phyloP scores from a whole-genome alignment of 2,797 vertebrate species.

The Craterocephalus amniculus region DNA sequence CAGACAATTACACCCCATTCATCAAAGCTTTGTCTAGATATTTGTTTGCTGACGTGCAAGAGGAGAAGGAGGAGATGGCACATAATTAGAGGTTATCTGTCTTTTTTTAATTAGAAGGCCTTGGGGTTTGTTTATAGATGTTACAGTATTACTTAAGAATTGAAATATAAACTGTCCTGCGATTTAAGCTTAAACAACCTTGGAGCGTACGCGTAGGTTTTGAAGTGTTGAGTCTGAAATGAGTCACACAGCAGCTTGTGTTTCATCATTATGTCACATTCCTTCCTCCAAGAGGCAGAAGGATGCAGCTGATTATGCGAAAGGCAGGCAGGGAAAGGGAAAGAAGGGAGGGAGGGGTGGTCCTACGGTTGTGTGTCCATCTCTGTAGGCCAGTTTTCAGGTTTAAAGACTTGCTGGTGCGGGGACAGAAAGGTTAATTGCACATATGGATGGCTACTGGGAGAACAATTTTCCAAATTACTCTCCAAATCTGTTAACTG shows the following conservation, averaged over 20 bases:
- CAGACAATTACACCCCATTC: slow-evolving; percentile 25
- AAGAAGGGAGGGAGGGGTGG: slow-evolving; percentile 5
- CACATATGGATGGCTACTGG: slow-evolving; percentile 39
- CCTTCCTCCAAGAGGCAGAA: slow-evolving; percentile 82
- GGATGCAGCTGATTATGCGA: slow-evolving; percentile 62
- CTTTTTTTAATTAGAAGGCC: neutral
- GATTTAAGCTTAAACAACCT: neutral
- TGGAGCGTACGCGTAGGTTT: neutral
- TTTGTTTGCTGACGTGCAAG: slow-evolving; percentile 14
- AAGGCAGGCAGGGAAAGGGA: slow-evolving; percentile 11
- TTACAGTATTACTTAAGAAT: neutral
- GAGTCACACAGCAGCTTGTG: slow-evolving; percentile 24
- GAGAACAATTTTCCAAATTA: slow-evolving; percentile 43
- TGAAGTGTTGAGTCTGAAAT: slow-evolving; percentile 9
- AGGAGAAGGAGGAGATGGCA: neutral
- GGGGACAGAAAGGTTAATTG: slow-evolving; percentile 51
- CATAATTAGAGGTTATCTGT: neutral
- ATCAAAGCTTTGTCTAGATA: slow-evolving; percentile 28
- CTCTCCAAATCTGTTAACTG: slow-evolving; percentile 49
- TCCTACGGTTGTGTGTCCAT: slow-evolving; percentile 33
- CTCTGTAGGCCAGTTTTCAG: slow-evolving; percentile 51
- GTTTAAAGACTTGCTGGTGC: slow-evolving; percentile 54
- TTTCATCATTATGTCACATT: slow-evolving; percentile 67
- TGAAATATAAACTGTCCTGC: neutral
- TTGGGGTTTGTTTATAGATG: slow-evolving; percentile 5